Evolutionary conservation across 2,888 invertebrate genomes (phyloP), one percentile per base, ranked within the genome.

Genomic region (Agonopterix arenella): DNA sequence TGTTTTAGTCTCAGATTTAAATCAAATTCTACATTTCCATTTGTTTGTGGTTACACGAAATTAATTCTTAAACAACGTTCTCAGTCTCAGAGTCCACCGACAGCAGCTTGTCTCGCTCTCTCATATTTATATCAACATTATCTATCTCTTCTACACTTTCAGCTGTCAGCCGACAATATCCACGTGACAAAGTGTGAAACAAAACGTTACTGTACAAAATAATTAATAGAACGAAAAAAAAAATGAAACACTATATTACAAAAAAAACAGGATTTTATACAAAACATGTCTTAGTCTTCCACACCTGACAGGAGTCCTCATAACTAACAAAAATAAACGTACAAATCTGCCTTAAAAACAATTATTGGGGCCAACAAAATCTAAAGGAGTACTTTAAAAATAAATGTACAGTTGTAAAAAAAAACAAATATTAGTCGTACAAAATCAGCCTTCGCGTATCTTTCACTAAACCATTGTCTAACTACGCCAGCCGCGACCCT

Each of bases 391-490:
- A 11, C 54, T 53, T 56, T 60, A 59, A 55, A 59, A 52, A 55
- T 28, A 56, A 52, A 52, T 46, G 46, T 49, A 47, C 52, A 54
- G 46, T 52, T 47, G 42, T 54, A 52, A 50, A 52, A 57, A n/a
- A 51, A 55, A 56, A 58, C 72, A 73, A 68, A 72, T 73, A 51
- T 49, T 50, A 70, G 68, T 66, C 63, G 70, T 68, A 66, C 73
- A 76, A 79, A 78, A 78, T 84, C 84, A 84, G 84, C 81, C 84
- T 85, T 85, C 76, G 68, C 65, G 65, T 74, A 73, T 65, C 69
- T 66, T 74, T 75, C 70, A 63, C 74, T 77, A 62, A 52, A 74
- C 68, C 68, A 62, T 69, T 72, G 66, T 60, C 63, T 76, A 80
- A 58, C 68, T 72, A 43, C 43, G 13, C 11, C 40, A 13, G 13